These are phyloP conservation scores for Caprella mutica DNA, from an alignment of 2,888 invertebrate species.

Conservation along the genomic window DNA sequence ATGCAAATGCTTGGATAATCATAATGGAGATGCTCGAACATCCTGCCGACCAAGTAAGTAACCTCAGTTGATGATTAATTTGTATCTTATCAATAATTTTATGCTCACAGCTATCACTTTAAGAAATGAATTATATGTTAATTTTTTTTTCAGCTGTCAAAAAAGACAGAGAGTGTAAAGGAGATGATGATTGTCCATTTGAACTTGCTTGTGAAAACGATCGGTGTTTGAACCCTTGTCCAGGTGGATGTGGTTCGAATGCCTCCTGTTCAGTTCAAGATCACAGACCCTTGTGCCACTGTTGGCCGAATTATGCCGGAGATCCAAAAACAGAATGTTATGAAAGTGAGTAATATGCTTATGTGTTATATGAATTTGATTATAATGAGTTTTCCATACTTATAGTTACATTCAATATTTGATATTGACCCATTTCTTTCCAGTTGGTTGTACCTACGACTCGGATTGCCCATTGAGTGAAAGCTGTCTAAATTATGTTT, in stretches of 20 bases:
- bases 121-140: no score
- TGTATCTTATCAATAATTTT: no score
- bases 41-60: slow-evolving; percentile 39
- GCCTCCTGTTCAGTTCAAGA: slow-evolving; percentile 45
- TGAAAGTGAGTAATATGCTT: slow-evolving; percentile 19
- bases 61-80: not conserved
- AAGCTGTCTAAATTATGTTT: slow-evolving; percentile 54
- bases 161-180: slow-evolving; percentile 15
- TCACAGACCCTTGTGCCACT: slow-evolving; percentile 37
- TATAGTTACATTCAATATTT: not conserved
- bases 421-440: slow-evolving; percentile 37
- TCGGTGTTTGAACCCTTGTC: slow-evolving; percentile 54
- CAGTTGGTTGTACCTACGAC: slow-evolving; percentile 38
- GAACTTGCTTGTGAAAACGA: slow-evolving; percentile 35
- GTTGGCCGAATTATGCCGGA: slow-evolving; percentile 37
- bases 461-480: slow-evolving; percentile 37
- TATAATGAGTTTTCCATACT: not conserved
- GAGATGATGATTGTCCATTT: slow-evolving; percentile 36
- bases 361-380: not conserved
- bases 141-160: not conserved
- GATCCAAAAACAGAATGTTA: slow-evolving; percentile 33
- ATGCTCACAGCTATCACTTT: no score
- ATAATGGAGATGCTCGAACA: slow-evolving; percentile 68
- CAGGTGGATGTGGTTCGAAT: slow-evolving; percentile 60
- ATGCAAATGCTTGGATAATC: slow-evolving; percentile 66